Conservation (phyloP, 1,140 invertebrate genomes). For the Tetramorium simillimum region DNA sequence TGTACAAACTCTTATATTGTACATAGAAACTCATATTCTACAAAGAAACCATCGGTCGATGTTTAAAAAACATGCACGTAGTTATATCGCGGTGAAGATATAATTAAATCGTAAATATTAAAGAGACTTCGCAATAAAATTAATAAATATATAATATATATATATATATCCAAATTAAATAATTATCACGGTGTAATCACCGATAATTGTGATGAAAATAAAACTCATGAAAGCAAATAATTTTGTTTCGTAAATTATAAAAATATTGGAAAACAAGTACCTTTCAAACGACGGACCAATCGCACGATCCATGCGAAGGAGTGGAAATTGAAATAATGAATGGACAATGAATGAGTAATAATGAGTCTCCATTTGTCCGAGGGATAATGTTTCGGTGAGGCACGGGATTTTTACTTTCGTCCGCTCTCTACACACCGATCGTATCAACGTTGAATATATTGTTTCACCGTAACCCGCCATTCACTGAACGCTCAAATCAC, state of each 20-base stretch:
- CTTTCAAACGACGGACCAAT: neutral
- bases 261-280: conserved; percentile 13
- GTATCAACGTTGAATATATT: conserved; percentile 25
- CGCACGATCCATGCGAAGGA: neutral
- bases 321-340: conserved; percentile 31
- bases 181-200: conserved; percentile 41
- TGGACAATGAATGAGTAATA: conserved; percentile 20
- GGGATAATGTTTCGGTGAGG: conserved; percentile 6
- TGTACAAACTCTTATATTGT: neutral
- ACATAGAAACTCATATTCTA: neutral
- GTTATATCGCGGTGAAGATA: neutral
- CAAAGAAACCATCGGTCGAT: conserved; percentile 9
- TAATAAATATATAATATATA: neutral
- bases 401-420: conserved; percentile 34
- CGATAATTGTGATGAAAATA: conserved; percentile 24
- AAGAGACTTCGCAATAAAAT: conserved; percentile 20
- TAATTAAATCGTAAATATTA: conserved; percentile 16
- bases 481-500: conserved; percentile 62
- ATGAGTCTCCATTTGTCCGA: conserved; percentile 21
- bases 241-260: conserved; percentile 5
- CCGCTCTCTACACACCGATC: conserved; percentile 24
- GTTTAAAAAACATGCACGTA: neutral
- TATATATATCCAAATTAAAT: conserved; percentile 4
- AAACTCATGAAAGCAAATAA: conserved; percentile 15
- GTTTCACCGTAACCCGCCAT: conserved; percentile 39